These are phyloP conservation scores for Bos javanicus DNA, from an alignment of 2,113 vertebrate genomes.

Conservation along the genomic window DNA sequence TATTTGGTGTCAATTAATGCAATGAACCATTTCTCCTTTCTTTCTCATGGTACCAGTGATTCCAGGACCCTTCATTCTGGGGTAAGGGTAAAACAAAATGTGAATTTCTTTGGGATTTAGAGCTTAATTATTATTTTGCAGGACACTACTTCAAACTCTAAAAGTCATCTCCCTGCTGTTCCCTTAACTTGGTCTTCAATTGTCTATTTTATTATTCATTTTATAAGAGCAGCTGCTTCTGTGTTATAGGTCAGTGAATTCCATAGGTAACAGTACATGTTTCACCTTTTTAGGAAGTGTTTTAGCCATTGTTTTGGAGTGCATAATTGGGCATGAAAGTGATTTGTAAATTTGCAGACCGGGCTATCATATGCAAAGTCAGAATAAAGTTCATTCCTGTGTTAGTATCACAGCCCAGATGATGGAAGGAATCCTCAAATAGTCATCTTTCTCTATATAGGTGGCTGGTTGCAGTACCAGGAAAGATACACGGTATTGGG, in stretches of 20 bases:
- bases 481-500: not conserved
- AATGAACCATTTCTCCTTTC: not conserved
- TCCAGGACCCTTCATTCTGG: not conserved
- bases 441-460: not conserved
- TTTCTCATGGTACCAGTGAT: not conserved
- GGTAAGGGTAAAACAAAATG: not conserved
- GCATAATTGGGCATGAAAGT: not conserved
- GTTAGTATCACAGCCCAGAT: not conserved
- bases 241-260: not conserved
- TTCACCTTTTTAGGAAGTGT: not conserved
- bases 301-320: not conserved
- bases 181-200: not conserved
- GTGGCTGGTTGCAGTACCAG: not conserved
- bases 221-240: not conserved
- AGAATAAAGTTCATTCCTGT: not conserved
- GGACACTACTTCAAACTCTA: not conserved
- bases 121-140: not conserved
- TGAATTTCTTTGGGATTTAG: not conserved
- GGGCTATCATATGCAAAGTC: not conserved
- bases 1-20: not conserved
- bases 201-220: not conserved
- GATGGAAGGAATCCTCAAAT: not conserved
- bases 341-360: not conserved
- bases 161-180: not conserved
- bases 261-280: not conserved